A percentile compares a stretch with the other conserved stretches of the same genome.
Conservation (phyloP, 2,797 vertebrate species). For the Morus bassanus region DNA sequence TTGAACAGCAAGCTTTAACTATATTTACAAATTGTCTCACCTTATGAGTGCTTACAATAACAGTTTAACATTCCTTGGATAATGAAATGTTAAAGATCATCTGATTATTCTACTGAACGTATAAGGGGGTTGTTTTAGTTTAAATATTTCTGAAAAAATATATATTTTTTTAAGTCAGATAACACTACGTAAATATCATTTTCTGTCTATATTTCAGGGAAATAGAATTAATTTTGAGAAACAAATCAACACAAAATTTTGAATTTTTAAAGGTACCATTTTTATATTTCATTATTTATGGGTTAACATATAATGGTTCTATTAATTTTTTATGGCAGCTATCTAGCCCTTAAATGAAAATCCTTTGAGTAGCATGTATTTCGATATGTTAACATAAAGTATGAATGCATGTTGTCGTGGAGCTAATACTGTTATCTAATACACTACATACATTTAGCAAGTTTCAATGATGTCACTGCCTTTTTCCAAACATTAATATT, state of each 20-base stretch:
- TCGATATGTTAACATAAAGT: background rate
- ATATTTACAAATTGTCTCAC: background rate
- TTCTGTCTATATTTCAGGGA: background rate
- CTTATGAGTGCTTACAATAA: background rate
- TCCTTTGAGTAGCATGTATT: background rate
- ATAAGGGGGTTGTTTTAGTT: background rate
- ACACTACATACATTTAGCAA: background rate
- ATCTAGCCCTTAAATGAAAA: background rate
- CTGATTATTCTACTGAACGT: background rate
- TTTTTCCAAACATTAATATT: background rate
- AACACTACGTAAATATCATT: background rate
- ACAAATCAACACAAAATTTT: background rate
- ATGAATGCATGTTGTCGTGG: background rate
- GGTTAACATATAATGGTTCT: background rate
- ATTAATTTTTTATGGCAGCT: background rate
- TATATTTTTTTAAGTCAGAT: background rate
- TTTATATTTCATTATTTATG: background rate
- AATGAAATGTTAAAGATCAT: background rate
- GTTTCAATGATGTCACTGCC: background rate
- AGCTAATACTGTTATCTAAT: background rate
- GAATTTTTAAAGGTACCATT: background rate
- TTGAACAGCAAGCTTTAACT: background rate
- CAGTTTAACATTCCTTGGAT: background rate
- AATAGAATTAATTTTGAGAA: background rate
- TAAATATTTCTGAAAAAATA: background rate